Percentiles rank a stretch among this genome's conserved stretches.
phyloP scores from a whole-genome alignment of 2,888 invertebrate genomes.

The Tenthredo distinguenda region DNA sequence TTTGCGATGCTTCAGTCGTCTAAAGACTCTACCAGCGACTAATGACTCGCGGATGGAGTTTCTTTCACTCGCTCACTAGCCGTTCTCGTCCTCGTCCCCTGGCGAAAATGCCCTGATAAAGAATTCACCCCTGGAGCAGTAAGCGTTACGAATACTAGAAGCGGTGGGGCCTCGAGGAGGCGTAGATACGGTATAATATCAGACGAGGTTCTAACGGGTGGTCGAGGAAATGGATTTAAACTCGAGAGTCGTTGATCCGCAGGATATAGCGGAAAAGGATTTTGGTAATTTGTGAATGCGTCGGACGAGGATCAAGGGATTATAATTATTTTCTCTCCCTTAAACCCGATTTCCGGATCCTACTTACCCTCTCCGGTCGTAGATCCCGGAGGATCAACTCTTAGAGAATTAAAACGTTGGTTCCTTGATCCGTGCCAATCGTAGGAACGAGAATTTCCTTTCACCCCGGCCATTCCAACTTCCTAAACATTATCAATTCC shows the following conservation, averaged over 20 bases:
- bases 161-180: background rate
- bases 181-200: background rate
- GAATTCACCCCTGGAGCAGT: slow-evolving; percentile 41
- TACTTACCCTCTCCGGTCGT: background rate
- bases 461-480: background rate
- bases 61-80: slow-evolving; percentile 46
- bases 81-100: background rate
- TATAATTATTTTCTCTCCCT: slow-evolving; percentile 11
- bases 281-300: slow-evolving; percentile 32
- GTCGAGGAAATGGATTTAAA: slow-evolving; percentile 9
- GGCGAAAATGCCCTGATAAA: slow-evolving; percentile 39
- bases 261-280: background rate
- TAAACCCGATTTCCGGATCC: slow-evolving; percentile 13
- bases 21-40: slow-evolving; percentile 58
- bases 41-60: slow-evolving; percentile 57
- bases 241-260: slow-evolving; percentile 24
- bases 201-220: slow-evolving; percentile 16
- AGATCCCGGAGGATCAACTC: background rate
- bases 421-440: slow-evolving; percentile 13
- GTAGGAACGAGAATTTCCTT: background rate
- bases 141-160: slow-evolving; percentile 31
- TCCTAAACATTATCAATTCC: background rate
- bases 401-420: slow-evolving; percentile 31
- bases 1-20: slow-evolving; percentile 52
- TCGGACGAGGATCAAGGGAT: slow-evolving; percentile 43